Base-by-base conservation (phyloP, 2,888 invertebrate species). In the Athalia cordata region DNA sequence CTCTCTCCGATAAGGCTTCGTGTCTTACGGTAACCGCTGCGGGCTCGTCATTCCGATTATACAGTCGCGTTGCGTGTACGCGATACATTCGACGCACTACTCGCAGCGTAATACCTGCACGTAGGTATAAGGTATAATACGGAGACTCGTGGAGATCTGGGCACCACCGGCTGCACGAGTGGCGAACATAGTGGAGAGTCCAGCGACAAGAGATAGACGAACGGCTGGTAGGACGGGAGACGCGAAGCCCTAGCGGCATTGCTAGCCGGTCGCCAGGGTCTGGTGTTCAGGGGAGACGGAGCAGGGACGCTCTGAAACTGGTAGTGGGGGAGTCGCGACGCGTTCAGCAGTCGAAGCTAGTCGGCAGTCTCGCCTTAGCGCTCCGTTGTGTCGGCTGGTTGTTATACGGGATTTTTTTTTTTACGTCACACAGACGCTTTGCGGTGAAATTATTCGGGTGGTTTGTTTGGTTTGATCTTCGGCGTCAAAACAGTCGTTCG, bases 351-450 rank as follows among this genome's bases (percentile, higher is more conserved):
- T 62, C 75, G 77, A 80, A 87, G 84, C 84, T 82, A 88, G 86
- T 85, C 87, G 84, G 84, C 82, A 88, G 89, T 89, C 84, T 86
- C 87, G 88, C 86, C 84, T 86, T 86, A 86, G 85, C 88, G 87
- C 83, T 88, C 84, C 82, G 81, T 82, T 84, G 84, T 81, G 84
- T 82, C 83, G 87, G 85, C 81, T 83, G 82, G 80, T 47, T 15
- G 45, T 72, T n/a, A 8, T 8, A 43, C 3, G 3, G 8, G 13
- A 62, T 15, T 7, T 8, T 57, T 50, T n/a, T n/a, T 76, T 80
- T 79, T 57, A 43, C 75, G 70, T 72, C 79, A 81, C 68, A 81
- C 80, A 81, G 77, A 55, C 67, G 79, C 77, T 79, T 61, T 77
- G 79, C 29, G 29, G 29, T 29, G 29, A 29, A 29, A 29, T 29